phyloP scores from a whole-genome alignment of 2,797 vertebrate species.

The Thaleichthys pacificus region DNA sequence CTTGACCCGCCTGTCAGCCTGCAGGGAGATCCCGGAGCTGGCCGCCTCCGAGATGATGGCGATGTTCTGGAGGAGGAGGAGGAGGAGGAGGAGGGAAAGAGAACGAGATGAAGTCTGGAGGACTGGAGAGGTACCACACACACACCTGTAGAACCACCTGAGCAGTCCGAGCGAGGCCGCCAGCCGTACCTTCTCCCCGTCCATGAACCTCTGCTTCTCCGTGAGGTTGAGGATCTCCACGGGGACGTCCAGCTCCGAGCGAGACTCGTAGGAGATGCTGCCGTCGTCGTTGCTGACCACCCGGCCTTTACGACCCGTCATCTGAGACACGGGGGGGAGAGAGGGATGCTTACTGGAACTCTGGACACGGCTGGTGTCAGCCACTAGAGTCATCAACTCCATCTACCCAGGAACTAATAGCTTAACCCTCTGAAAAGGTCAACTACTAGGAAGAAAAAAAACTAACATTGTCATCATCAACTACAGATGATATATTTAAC shows the following conservation, averaged over 20 bases:
- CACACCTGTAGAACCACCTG: neutral
- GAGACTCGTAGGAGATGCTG: conserved; percentile 94
- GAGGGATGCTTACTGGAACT: too few species aligned
- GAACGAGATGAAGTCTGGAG: too few species aligned
- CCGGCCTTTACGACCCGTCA: conserved; percentile 96
- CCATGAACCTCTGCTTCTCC: conserved; percentile 98
- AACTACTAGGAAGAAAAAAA: too few species aligned
- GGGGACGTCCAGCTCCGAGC: conserved; percentile 94
- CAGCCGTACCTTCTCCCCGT: conserved; percentile 90
- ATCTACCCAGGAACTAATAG: too few species aligned
- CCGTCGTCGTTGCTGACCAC: conserved; percentile 97
- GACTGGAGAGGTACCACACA: neutral
- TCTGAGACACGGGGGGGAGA: conserved; percentile 70
- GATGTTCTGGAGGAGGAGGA: conserved; percentile 82
- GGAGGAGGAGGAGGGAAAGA: neutral
- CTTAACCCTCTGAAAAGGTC: too few species aligned
- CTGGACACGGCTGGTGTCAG: too few species aligned
- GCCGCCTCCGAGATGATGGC: conserved; percentile 98
- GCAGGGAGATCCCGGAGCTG: conserved; percentile 96
- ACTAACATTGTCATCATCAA: too few species aligned
- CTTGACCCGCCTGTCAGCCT: conserved; percentile 94
- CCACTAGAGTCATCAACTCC: too few species aligned
- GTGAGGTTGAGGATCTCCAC: conserved; percentile 98
- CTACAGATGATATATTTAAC: too few species aligned
- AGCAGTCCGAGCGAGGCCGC: neutral